These are phyloP conservation scores for Bombus waltoni DNA, from an alignment of 1,140 invertebrate genomes.

Conservation along the genomic window DNA sequence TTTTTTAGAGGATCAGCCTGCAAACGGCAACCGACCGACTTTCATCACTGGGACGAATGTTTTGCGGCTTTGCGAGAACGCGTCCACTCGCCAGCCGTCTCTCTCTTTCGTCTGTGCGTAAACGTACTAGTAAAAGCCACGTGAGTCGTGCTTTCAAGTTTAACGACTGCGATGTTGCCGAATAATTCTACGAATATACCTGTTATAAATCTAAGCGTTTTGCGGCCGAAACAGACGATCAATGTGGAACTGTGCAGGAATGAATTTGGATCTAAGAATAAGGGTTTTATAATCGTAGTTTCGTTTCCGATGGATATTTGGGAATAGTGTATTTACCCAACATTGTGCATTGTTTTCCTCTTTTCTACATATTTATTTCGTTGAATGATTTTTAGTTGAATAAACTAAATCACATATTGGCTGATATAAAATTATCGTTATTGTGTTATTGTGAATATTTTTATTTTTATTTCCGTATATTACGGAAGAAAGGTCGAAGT, in stretches of 20 bases:
- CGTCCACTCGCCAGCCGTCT: not conserved
- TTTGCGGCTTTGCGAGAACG: slow-evolving; percentile 20
- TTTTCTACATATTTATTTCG: no score
- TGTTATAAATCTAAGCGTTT: not conserved
- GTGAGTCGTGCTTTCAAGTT: slow-evolving; percentile 9
- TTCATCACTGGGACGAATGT: slow-evolving; percentile 22
- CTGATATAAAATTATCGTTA: no score
- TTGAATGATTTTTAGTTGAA: no score
- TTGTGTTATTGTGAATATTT: no score
- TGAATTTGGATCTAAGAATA: not conserved
- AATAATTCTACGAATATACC: not conserved
- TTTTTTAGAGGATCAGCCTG: slow-evolving; percentile 22
- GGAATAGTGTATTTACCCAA: not conserved
- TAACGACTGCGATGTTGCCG: slow-evolving; percentile 9
- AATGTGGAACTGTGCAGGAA: not conserved
- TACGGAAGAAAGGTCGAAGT: not conserved
- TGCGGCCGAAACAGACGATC: not conserved
- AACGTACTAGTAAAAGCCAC: not conserved
- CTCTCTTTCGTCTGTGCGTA: not conserved
- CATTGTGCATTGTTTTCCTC: no score
- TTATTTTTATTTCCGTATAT: not conserved
- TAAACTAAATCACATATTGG: no score
- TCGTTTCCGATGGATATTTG: not conserved
- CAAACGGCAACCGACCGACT: slow-evolving; percentile 28
- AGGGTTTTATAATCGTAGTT: not conserved